Evolutionary conservation across 2,797 vertebrate species (phyloP).

Genomic region (Arctocebus calabarensis): DNA sequence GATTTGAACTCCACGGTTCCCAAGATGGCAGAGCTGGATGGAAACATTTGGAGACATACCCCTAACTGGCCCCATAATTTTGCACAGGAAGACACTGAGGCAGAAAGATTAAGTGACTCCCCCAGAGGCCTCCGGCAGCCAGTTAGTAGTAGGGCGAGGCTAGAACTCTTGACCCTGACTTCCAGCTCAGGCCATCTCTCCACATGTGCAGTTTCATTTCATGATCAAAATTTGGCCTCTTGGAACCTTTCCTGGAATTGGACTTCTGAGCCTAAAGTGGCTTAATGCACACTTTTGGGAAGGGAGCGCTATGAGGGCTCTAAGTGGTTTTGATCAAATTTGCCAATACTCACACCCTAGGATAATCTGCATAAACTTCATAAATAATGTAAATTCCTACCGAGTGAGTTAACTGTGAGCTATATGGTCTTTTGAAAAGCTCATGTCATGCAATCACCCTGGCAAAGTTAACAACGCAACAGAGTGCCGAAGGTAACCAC

Average conservation of each 20-base stretch:
- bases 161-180: constrained; percentile 4
- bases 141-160: background rate
- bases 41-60: constrained; percentile 14
- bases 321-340: constrained; percentile 64
- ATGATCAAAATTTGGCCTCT: constrained; percentile 34
- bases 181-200: background rate
- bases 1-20: constrained; percentile 4
- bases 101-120: constrained; percentile 20
- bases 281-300: constrained; percentile 13
- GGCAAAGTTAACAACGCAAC: constrained; percentile 59
- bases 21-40: background rate
- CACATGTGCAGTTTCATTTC: constrained; percentile 51
- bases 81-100: background rate
- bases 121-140: background rate
- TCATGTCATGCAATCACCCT: constrained; percentile 31
- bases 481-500: constrained; percentile 40
- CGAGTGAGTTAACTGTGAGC: constrained; percentile 61
- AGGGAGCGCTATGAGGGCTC: constrained; percentile 53
- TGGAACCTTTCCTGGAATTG: constrained; percentile 66
- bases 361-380: constrained; percentile 64
- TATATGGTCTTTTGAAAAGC: constrained; percentile 39
- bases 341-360: constrained; percentile 58
- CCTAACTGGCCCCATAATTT: background rate
- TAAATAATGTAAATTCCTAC: constrained; percentile 68
- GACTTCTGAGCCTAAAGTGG: constrained; percentile 52